phyloP scores from a whole-genome alignment of 2,888 invertebrate species.

The Acanthosepion lycidas region DNA sequence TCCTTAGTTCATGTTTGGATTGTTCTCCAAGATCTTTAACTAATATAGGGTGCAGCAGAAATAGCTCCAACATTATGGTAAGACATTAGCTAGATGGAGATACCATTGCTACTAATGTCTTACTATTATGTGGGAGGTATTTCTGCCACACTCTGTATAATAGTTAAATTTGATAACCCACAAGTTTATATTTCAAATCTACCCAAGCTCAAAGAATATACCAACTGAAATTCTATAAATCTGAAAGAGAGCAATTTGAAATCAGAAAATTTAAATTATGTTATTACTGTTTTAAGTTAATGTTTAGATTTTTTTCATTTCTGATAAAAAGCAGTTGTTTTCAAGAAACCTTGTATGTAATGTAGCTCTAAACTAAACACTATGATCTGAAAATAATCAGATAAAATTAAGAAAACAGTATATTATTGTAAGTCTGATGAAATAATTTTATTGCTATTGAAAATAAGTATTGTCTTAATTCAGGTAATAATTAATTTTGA shows the following conservation, averaged over 20 bases:
- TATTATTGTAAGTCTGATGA: neutral
- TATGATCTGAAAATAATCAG: neutral
- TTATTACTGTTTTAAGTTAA: neutral
- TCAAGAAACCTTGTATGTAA: neutral
- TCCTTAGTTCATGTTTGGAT: too few species aligned
- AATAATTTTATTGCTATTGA: neutral
- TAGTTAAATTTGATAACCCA: neutral
- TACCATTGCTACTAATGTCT: too few species aligned
- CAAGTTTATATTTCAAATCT: neutral
- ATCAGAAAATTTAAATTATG: neutral
- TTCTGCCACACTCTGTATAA: neutral
- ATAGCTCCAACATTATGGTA: too few species aligned
- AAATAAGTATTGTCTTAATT: neutral
- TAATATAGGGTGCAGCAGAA: too few species aligned
- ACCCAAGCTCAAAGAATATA: neutral
- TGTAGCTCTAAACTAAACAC: neutral
- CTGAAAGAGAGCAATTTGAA: neutral
- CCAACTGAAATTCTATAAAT: neutral
- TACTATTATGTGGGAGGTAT: too few species aligned
- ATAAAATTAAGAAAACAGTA: neutral
- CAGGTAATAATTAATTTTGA: neutral
- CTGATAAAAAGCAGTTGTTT: neutral
- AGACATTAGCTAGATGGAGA: too few species aligned
- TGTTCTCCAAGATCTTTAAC: too few species aligned
- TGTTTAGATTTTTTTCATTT: neutral